phyloP scores from a whole-genome alignment of 2,888 invertebrate genomes.

The Coelinius sp. region DNA sequence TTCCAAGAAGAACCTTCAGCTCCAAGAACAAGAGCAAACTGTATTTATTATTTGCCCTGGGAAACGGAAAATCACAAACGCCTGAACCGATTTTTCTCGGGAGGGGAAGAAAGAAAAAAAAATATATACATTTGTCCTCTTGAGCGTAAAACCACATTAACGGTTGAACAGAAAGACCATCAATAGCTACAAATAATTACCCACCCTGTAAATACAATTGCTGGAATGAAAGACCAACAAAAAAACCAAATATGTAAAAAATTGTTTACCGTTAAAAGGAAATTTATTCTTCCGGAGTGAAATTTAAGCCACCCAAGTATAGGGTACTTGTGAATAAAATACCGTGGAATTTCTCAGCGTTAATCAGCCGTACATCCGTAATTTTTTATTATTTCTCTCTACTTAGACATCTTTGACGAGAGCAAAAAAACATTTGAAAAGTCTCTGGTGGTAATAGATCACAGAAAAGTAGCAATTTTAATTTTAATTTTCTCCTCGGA shows the following conservation, averaged over 20 bases:
- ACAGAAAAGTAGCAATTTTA: neutral
- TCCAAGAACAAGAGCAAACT: neutral
- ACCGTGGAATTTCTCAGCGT: slow-evolving; percentile 42
- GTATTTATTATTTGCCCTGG: neutral
- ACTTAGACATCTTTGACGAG: neutral
- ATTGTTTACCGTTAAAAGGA: neutral
- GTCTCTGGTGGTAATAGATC: neutral
- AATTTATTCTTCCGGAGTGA: slow-evolving; percentile 22
- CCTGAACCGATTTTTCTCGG: neutral
- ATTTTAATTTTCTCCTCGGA: neutral
- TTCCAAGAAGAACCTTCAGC: neutral
- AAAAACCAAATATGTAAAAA: slow-evolving; percentile 34
- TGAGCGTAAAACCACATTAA: neutral
- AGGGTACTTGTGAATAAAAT: slow-evolving; percentile 30
- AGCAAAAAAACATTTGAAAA: neutral
- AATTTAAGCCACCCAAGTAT: neutral
- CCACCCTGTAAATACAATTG: too few relatives aligned
- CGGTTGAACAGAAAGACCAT: neutral
- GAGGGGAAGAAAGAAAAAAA: neutral
- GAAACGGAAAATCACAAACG: neutral
- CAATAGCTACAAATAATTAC: neutral
- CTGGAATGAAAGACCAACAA: slow-evolving; percentile 30
- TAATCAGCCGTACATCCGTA: slow-evolving; percentile 47
- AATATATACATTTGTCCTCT: neutral
- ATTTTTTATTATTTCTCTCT: slow-evolving; percentile 18